Evolutionary conservation across 2,797 vertebrate species (phyloP), one percentile per base, ranked within the genome.

Genomic region (Neoniphon sammara): DNA sequence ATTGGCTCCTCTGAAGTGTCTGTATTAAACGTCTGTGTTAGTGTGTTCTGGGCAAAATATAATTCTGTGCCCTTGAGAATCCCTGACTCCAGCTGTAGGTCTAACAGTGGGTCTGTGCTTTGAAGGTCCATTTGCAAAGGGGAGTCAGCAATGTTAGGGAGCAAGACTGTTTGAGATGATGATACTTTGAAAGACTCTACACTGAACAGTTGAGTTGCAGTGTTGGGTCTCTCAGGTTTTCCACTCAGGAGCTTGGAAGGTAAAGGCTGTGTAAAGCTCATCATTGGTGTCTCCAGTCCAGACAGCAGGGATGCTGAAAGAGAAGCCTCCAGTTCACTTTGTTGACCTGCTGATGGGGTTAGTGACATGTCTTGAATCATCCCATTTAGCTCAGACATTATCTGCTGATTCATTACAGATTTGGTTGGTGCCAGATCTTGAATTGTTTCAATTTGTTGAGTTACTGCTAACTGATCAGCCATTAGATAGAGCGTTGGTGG

Each of bases 401-500:
- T 17, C 63, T 65, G 53, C 66, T 81, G 67, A 70, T 47, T 58
- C 39, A 58, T 17, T 31, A 44, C 69, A 77, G 64, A 67, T 50
- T 61, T 21, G 70, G 31, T 30, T 9, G 27, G 31, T 20, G 58
- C 66, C 56, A 76, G 44, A 75, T 76, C 57, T 58, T 57, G 31
- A 70, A 54, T 21, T 21, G 55, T 76, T 31, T 63, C 15, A 23
- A 5, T 53, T 27, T 34, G 56, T 53, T 50, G 55, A 62, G 59
- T 50, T 49, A 3, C 39, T 63, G 69, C 50, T 57, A 62, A 42
- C 9, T 52, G 67, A 34, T 73, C 6, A 0, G 18, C 25, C 60
- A 20, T 66, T 59, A 71, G 49, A 75, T 3, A 54, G 63, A 60
- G 30, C 53, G 57, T 77, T 1, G 58, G 44, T 81, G 85, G 78